These are phyloP conservation scores for Thripadectes ignobilis DNA, from an alignment of 2,797 vertebrate species.

Conservation along the genomic window DNA sequence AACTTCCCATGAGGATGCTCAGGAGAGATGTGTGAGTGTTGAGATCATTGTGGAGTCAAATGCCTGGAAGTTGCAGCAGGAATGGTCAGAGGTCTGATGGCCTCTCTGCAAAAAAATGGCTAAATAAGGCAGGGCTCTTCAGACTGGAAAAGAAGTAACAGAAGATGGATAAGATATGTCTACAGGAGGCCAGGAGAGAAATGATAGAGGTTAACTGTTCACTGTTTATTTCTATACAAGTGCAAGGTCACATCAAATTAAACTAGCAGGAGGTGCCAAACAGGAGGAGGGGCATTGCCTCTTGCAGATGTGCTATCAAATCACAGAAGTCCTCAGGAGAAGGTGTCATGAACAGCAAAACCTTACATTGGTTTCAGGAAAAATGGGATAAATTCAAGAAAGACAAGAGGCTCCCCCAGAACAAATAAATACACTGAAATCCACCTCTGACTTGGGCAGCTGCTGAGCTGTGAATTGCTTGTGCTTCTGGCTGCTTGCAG, in stretches of 20 bases:
- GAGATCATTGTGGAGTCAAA: not conserved
- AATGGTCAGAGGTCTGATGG: not conserved
- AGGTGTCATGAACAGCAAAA: not conserved
- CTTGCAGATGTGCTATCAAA: not conserved
- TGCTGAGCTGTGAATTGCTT: not conserved
- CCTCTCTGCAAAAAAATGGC: not conserved
- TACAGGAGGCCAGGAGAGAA: not conserved
- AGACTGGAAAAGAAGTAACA: not conserved
- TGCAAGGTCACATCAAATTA: constrained; percentile 31
- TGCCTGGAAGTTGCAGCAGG: constrained; percentile 6
- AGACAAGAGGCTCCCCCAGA: not conserved
- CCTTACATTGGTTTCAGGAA: not conserved
- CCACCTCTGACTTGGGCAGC: not conserved
- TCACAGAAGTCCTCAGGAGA: not conserved
- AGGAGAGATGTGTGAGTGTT: not conserved
- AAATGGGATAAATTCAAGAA: not conserved
- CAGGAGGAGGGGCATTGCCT: not conserved
- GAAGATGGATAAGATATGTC: not conserved
- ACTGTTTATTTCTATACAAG: constrained; percentile 11
- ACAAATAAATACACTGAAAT: not conserved
- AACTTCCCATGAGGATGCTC: not conserved
- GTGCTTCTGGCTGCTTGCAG: not conserved
- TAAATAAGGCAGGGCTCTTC: not conserved
- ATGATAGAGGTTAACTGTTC: not conserved
- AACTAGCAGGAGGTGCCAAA: constrained; percentile 13